Percentiles rank a stretch among this genome's conserved stretches.
Conservation (phyloP, 2,888 invertebrate genomes). For the Tiliacea aurago region DNA sequence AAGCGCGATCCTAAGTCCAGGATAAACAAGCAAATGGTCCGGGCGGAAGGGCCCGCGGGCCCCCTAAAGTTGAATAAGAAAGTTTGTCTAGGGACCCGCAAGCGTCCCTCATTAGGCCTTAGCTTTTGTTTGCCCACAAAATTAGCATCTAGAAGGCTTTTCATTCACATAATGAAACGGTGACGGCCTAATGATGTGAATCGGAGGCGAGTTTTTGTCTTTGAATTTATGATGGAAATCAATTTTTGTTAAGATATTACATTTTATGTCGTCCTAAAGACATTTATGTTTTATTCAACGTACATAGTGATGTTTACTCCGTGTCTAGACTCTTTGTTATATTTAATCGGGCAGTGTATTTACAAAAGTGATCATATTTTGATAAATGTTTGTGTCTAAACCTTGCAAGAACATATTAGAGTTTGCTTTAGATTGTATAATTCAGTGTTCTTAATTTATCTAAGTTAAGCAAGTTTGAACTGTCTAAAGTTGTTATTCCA, state of each 20-base stretch:
- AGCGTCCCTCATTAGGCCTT: slow-evolving; percentile 87
- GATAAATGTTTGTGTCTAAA: neutral
- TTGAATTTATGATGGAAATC: slow-evolving; percentile 51
- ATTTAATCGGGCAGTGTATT: slow-evolving; percentile 18
- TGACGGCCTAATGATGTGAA: slow-evolving; percentile 81
- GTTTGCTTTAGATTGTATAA: slow-evolving; percentile 32
- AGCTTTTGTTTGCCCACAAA: slow-evolving; percentile 88
- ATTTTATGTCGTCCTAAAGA: slow-evolving; percentile 9
- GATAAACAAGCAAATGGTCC: slow-evolving; percentile 89
- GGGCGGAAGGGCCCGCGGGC: slow-evolving; percentile 85
- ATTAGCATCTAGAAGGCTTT: slow-evolving; percentile 87
- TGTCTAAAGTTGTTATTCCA: slow-evolving; percentile 39
- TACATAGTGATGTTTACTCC: slow-evolving; percentile 26
- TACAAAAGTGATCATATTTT: slow-evolving; percentile 20
- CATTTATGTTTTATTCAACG: slow-evolving; percentile 30
- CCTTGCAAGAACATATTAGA: slow-evolving; percentile 5
- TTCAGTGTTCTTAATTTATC: slow-evolving; percentile 29
- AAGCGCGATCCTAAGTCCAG: slow-evolving; percentile 80
- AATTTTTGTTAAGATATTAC: slow-evolving; percentile 39
- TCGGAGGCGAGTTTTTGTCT: slow-evolving; percentile 71
- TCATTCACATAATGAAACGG: slow-evolving; percentile 77
- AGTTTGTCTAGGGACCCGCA: slow-evolving; percentile 84
- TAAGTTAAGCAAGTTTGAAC: slow-evolving; percentile 27
- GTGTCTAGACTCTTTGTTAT: slow-evolving; percentile 48
- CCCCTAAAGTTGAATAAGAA: slow-evolving; percentile 84